Base-by-base conservation (phyloP, 2,113 vertebrate species). In the Microtus richardsoni region DNA sequence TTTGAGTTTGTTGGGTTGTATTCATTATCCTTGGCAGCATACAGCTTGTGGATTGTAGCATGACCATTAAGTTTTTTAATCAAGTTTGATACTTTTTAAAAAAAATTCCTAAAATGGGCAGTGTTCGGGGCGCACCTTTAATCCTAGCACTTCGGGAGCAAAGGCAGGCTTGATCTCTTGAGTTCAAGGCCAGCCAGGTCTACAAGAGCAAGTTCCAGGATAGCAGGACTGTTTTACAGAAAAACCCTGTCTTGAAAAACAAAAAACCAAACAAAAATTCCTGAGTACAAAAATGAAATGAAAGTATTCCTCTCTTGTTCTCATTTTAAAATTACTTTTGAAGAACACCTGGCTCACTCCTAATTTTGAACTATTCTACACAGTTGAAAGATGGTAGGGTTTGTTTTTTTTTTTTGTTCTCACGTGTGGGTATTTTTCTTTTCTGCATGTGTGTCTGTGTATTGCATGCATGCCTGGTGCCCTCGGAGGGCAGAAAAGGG, bases 251-350 rank as follows among this genome's bases (percentile, higher is more conserved):
- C 64, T 66, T 28, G 64, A 30, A 66, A 66, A 12, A 66, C 26
- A 28, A 12, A 64, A 28, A 28, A 75, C 19, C 19, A 58, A 21
- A 58, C 44, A 74, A 47, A 78, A 80, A 13, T n/a, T 80, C 19
- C 49, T 36, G n/a, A 83, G 58, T 62, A 41, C 54, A 58, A 58
- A 58, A 58, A 58, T 58, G 36, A 54, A n/a, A 39, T 12, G 52
- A 39, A 41, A 60, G 7, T 41, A 62, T 11, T 11, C 3, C 44
- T n/a, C 49, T 87, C 10, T 7, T 24, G 6, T 8, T 68, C 13
- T 68, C 75, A 66, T 58, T 89, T 92, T 90, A 58, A 91, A 78
- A 49, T 83, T 24, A 74, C 64, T 91, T 86, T 86, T 91, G 58
- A 95, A 91, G 28, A 47, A 90, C 26, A 78, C 36, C 9, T 86